These are phyloP conservation scores for Hemiprocne comata DNA, from an alignment of 2,113 vertebrate genomes.

Conservation along the genomic window DNA sequence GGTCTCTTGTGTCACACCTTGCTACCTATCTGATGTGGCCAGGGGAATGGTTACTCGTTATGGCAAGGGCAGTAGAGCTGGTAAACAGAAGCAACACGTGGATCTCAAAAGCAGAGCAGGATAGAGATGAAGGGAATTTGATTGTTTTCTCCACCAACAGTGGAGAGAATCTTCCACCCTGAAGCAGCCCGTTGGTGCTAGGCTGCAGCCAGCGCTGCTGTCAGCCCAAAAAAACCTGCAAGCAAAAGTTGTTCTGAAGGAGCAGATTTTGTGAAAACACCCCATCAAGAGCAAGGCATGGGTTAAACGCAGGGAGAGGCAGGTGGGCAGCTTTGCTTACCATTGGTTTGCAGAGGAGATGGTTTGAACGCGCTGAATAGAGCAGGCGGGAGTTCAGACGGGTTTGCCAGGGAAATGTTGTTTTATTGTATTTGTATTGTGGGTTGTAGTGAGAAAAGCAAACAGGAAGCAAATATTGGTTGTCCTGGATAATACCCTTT, in stretches of 20 bases:
- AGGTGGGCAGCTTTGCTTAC: neutral
- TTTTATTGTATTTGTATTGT: neutral
- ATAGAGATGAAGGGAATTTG: neutral
- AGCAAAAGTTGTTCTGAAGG: too few relatives aligned
- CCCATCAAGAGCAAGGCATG: neutral
- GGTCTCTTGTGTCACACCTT: neutral
- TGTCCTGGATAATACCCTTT: neutral
- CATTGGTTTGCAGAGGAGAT: accelerated
- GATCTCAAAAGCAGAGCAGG: neutral
- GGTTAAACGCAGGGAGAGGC: neutral
- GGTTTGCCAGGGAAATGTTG: neutral
- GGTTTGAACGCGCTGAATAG: accelerated
- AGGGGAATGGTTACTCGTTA: neutral
- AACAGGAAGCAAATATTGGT: neutral
- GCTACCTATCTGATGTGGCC: neutral
- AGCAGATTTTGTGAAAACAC: too few relatives aligned
- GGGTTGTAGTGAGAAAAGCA: neutral
- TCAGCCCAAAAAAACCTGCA: too few relatives aligned
- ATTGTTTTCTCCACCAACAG: neutral
- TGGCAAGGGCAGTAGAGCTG: neutral
- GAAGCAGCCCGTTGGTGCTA: accelerated
- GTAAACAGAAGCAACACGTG: neutral
- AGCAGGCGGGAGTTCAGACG: neutral
- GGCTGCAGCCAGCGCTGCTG: neutral
- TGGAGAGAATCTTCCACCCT: neutral